Evolutionary conservation across 2,888 invertebrate genomes (phyloP).

Genomic region (Barypeithes pellucidus): DNA sequence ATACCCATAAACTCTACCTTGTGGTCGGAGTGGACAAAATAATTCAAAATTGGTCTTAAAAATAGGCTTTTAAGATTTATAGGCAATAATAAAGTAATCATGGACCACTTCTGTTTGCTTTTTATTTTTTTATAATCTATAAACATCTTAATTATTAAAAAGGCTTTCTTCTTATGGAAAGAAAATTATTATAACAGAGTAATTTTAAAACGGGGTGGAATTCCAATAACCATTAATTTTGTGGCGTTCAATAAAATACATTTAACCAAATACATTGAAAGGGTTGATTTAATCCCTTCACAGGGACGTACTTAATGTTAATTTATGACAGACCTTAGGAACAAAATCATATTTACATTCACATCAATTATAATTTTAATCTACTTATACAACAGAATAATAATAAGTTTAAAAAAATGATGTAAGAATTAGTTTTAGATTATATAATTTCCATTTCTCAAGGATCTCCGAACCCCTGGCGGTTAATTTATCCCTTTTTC

Average conservation of each 20-base stretch:
- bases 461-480: too few species aligned
- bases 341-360: too few species aligned
- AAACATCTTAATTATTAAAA: conserved; percentile 26
- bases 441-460: too few species aligned
- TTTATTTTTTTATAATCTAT: conserved; percentile 29
- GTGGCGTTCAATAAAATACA: conserved; percentile 22
- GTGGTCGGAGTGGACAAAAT: too few species aligned
- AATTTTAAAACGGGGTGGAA: conserved; percentile 27
- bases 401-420: too few species aligned
- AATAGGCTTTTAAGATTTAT: conserved; percentile 30
- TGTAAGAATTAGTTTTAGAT: too few species aligned
- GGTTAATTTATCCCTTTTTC: too few species aligned
- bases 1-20: too few species aligned
- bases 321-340: too few species aligned
- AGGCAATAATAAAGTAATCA: conserved; percentile 28
- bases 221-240: conserved; percentile 40
- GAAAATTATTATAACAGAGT: conserved; percentile 6
- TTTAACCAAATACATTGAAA: conserved; percentile 10
- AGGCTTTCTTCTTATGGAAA: conserved; percentile 13
- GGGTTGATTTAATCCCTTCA: not conserved
- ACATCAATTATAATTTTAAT: too few species aligned
- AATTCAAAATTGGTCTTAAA: not conserved
- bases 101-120: conserved; percentile 25
- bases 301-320: not conserved
- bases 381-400: too few species aligned